Percentiles rank a stretch among this genome's conserved stretches.
Conservation (phyloP, 2,113 vertebrate genomes). For the Cyanocitta stelleri region DNA sequence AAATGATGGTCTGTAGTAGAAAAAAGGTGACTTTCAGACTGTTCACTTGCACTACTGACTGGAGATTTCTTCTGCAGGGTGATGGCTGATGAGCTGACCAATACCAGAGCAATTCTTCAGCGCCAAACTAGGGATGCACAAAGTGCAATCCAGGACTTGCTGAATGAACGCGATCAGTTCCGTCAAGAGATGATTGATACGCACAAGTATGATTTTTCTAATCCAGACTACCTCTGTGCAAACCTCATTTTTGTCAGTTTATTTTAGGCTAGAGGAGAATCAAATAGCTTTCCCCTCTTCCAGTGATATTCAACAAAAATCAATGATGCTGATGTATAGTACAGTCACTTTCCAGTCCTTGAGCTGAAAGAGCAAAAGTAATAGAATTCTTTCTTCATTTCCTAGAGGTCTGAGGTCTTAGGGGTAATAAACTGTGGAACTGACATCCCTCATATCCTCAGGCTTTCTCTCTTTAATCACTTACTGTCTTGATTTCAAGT, state of each 20-base stretch:
- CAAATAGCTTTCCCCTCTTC: background rate
- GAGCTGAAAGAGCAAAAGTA: background rate
- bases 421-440: background rate
- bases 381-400: background rate
- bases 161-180: conserved; percentile 88
- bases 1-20: background rate
- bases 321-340: background rate
- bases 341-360: background rate
- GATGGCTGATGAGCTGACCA: conserved; percentile 95
- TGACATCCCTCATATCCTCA: background rate
- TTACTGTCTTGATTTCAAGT: background rate
- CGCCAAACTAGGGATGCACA: conserved; percentile 90
- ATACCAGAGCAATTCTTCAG: conserved; percentile 82
- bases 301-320: background rate
- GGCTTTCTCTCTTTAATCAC: background rate
- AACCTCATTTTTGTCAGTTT: background rate
- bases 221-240: background rate
- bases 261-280: background rate
- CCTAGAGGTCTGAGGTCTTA: background rate
- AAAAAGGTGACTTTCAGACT: background rate
- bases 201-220: conserved; percentile 78
- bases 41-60: background rate
- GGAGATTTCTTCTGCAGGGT: conserved; percentile 76
- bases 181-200: conserved; percentile 86
- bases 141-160: conserved; percentile 89